A percentile compares a stretch with the other conserved stretches of the same genome.
Conservation (phyloP, 2,113 vertebrate genomes). For the Cepphus grylle region DNA sequence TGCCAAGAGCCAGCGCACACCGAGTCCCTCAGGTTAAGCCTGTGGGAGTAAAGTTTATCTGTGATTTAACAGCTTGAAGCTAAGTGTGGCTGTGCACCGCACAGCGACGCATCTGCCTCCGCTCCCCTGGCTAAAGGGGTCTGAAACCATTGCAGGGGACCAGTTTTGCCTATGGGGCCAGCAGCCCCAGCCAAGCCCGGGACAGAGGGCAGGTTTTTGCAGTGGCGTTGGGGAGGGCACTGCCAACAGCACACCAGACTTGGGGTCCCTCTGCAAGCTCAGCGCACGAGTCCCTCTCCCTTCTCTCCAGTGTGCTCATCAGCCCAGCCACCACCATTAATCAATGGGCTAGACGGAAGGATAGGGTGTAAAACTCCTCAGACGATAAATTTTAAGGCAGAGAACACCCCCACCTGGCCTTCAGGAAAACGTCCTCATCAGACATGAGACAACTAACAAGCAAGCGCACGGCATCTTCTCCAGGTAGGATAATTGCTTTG, state of each 20-base stretch:
- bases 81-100: not conserved
- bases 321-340: too few species aligned
- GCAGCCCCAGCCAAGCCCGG: not conserved
- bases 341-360: not conserved
- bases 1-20: not conserved
- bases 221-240: not conserved
- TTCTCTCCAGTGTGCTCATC: not conserved
- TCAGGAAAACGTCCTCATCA: not conserved
- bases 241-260: not conserved
- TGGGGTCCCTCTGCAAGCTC: not conserved
- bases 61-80: not conserved
- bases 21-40: not conserved
- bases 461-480: not conserved
- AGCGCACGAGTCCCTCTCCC: not conserved
- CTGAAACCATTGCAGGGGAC: not conserved
- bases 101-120: not conserved
- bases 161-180: too few species aligned
- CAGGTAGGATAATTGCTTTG: not conserved
- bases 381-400: not conserved
- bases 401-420: not conserved
- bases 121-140: not conserved
- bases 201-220: not conserved
- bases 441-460: not conserved
- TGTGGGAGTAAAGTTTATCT: not conserved
- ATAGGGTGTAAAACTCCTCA: not conserved